These are phyloP conservation scores for Lucinisca nassula DNA, from an alignment of 2,888 invertebrate species.

Conservation along the genomic window DNA sequence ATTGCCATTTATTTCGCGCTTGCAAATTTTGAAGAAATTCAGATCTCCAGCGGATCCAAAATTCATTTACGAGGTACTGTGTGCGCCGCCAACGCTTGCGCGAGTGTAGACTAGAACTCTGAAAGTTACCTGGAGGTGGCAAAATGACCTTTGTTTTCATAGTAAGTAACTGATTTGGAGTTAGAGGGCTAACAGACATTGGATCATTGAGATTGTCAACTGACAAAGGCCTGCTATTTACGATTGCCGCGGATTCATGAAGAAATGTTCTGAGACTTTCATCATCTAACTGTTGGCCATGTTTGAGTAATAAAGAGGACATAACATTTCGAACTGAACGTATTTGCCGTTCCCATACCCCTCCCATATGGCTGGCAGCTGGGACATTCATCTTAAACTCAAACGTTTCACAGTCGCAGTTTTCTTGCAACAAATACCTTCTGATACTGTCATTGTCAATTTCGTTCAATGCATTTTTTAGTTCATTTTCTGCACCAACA, in stretches of 20 bases:
- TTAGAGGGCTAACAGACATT: not conserved
- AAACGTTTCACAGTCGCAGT: not conserved
- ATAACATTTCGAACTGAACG: constrained; percentile 68
- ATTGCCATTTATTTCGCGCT: not conserved
- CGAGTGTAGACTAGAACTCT: constrained; percentile 36
- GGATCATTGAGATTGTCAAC: constrained; percentile 40
- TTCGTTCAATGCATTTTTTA: constrained; percentile 14
- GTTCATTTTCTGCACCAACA: constrained; percentile 55
- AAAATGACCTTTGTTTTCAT: constrained; percentile 16
- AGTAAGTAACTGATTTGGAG: constrained; percentile 24
- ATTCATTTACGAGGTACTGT: not conserved
- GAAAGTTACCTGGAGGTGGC: constrained; percentile 61
- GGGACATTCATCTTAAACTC: constrained; percentile 71
- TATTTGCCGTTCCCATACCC: constrained; percentile 77
- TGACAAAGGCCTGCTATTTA: constrained; percentile 50
- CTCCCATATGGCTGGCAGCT: constrained; percentile 72
- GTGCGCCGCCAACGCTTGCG: constrained; percentile 37
- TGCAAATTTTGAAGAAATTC: not conserved
- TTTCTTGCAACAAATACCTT: constrained; percentile 15
- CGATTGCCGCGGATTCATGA: constrained; percentile 35
- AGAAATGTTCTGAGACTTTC: constrained; percentile 60
- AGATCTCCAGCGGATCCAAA: not conserved
- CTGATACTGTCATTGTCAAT: constrained; percentile 15
- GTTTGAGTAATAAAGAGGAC: constrained; percentile 38
- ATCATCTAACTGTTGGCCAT: constrained; percentile 37